A percentile compares a stretch with the other conserved stretches of the same genome.
phyloP scores from a whole-genome alignment of 2,797 vertebrate genomes.

The Merluccius polli region DNA sequence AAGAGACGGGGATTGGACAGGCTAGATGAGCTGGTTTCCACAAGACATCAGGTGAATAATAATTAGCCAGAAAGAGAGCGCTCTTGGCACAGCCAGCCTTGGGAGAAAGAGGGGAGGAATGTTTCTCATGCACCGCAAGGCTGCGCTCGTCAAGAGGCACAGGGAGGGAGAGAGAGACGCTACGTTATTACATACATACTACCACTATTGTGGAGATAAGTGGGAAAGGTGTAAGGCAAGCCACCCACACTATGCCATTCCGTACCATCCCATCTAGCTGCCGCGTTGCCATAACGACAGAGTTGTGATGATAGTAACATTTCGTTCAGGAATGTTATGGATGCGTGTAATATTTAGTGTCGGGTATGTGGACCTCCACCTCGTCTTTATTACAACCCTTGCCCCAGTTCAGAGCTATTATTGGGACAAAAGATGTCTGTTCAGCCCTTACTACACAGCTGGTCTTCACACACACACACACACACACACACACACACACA shows the following conservation, averaged over 20 bases:
- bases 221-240: slow-evolving; percentile 37
- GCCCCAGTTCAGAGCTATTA: slow-evolving; percentile 55
- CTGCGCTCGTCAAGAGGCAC: background rate
- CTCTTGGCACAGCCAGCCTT: background rate
- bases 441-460: slow-evolving; percentile 71
- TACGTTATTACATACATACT: background rate
- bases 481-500: slow-evolving; percentile 47
- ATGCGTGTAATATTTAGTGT: slow-evolving; percentile 21
- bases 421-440: slow-evolving; percentile 71
- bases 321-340: slow-evolving; percentile 31
- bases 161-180: background rate
- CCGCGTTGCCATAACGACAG: slow-evolving; percentile 11
- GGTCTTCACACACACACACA: slow-evolving; percentile 57
- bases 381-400: slow-evolving; percentile 49
- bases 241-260: slow-evolving; percentile 30
- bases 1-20: background rate
- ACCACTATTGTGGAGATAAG: slow-evolving; percentile 19
- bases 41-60: background rate
- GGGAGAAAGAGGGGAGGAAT: background rate
- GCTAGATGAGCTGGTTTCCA: background rate
- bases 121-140: slow-evolving; percentile 1
- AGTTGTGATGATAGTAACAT: slow-evolving; percentile 21
- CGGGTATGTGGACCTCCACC: slow-evolving; percentile 33
- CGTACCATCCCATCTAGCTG: slow-evolving; percentile 27
- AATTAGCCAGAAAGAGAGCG: background rate